Evolutionary conservation across 2,888 invertebrate species (phyloP).

Genomic region (Scaptomyza caliginosa): DNA sequence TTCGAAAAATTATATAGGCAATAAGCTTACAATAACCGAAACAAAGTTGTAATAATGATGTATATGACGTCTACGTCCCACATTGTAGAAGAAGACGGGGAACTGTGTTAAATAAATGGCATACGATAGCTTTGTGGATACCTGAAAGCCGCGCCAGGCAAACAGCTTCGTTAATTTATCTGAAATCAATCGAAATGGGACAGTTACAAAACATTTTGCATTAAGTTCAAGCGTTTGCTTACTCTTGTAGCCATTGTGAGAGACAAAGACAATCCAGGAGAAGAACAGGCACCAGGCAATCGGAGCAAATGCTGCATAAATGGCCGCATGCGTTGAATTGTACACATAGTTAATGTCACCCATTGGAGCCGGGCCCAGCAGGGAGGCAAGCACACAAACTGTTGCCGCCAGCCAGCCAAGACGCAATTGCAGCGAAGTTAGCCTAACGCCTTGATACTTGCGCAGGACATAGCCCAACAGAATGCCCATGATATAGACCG

Average conservation of each 20-base stretch:
- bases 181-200: constrained; percentile 61
- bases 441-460: constrained; percentile 83
- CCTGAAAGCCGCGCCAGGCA: constrained; percentile 87
- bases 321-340: constrained; percentile 87
- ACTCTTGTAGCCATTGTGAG: constrained; percentile 87
- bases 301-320: constrained; percentile 89
- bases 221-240: constrained; percentile 36
- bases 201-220: not conserved
- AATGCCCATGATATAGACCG: constrained; percentile 89
- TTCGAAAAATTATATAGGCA: not conserved
- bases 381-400: constrained; percentile 85
- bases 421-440: constrained; percentile 84
- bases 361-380: constrained; percentile 88
- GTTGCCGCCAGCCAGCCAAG: constrained; percentile 86
- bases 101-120: constrained; percentile 89
- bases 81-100: constrained; percentile 89
- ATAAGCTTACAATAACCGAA: constrained; percentile 85
- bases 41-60: constrained; percentile 87
- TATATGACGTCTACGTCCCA: constrained; percentile 86
- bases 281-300: constrained; percentile 88
- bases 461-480: constrained; percentile 86
- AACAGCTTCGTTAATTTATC: constrained; percentile 86
- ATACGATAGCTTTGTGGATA: constrained; percentile 89
- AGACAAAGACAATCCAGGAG: constrained; percentile 88
- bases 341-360: constrained; percentile 87